These are phyloP conservation scores for Pheosia gnoma DNA, from an alignment of 2,888 invertebrate species.

Conservation along the genomic window DNA sequence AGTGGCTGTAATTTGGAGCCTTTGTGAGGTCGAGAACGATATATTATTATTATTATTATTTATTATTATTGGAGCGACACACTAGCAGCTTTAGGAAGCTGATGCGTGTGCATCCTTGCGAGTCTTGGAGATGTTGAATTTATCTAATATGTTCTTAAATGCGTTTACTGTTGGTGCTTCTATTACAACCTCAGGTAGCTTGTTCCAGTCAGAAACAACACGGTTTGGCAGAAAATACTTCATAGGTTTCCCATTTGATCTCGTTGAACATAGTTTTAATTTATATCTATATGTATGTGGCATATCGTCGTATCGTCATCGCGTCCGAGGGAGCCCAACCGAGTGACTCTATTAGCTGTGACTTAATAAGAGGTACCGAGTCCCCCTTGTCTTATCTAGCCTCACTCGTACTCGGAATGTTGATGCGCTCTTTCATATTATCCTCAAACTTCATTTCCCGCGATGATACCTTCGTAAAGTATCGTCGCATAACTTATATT, in stretches of 20 bases:
- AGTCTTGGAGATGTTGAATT: no score
- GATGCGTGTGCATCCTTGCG: no score
- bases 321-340: slow-evolving; percentile 38
- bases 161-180: no score
- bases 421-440: slow-evolving; percentile 60
- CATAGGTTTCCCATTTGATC: no score
- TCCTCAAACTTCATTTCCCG: slow-evolving; percentile 52
- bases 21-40: slow-evolving; percentile 57
- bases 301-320: slow-evolving; percentile 42
- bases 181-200: no score
- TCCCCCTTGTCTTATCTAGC: slow-evolving; percentile 21
- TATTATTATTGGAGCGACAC: no score
- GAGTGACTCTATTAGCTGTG: slow-evolving; percentile 39
- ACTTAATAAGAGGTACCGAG: slow-evolving; percentile 56
- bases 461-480: slow-evolving; percentile 56
- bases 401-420: slow-evolving; percentile 38
- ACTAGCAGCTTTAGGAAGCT: no score
- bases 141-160: no score
- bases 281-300: slow-evolving; percentile 32
- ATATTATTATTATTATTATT: no score
- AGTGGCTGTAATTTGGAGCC: slow-evolving; percentile 62
- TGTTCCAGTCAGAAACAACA: no score
- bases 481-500: slow-evolving; percentile 62
- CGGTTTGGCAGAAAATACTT: no score
- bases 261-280: no score